Base-by-base conservation (phyloP, 30 jellyfish, hydroid and myxozoan genomes). In the Hydractinia symbiolongicarpus region DNA sequence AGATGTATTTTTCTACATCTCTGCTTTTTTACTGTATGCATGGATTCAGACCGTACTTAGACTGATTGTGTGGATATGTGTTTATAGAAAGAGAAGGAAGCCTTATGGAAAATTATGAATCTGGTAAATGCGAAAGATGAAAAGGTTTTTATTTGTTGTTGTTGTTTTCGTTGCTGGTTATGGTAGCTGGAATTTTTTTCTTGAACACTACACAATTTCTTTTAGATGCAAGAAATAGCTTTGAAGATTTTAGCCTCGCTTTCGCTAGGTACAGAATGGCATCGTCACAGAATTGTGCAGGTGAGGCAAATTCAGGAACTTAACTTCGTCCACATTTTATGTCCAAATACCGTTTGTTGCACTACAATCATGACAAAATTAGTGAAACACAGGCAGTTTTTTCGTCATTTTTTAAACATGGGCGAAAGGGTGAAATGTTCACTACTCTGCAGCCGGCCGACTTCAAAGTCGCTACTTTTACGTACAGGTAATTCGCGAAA, bases 241-340 rank as follows among this genome's bases (percentile, higher is more conserved):
- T 74, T 88, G n/a, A 88, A 88, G 83, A 88, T 88, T 20, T 77
- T 88, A 67, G 96, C 96, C 14, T 88, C 96, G 4, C 64, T 88
- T 5, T 88, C 96, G 6, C 58, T 88, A 61, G 96, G 96, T 44
- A 88, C 89, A 11, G 96, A 88, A 44, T 88, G 96, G 96, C 96
- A 88, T n/a, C 88, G 96, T 69, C 96, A 88, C 82, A 89, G 88
- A 4, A 88, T 88, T 55, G 93, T 88, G 19, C 96, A 88, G 96
- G 96, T 88, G 81, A 6, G 55, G 50, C 8, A 66, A 30, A 19
- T 50, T n/a, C n/a, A 73, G 19, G 30, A 11, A 16, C 14, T 10
- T 50, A 11, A 16, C 14, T 13, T 21, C 16, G 44, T 73, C 13
- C 20, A 13, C 11, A 50, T 73, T 73, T 9, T 9, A 15, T 73